These are phyloP conservation scores for Echiichthys vipera DNA, from an alignment of 2,797 vertebrate species.

Conservation along the genomic window DNA sequence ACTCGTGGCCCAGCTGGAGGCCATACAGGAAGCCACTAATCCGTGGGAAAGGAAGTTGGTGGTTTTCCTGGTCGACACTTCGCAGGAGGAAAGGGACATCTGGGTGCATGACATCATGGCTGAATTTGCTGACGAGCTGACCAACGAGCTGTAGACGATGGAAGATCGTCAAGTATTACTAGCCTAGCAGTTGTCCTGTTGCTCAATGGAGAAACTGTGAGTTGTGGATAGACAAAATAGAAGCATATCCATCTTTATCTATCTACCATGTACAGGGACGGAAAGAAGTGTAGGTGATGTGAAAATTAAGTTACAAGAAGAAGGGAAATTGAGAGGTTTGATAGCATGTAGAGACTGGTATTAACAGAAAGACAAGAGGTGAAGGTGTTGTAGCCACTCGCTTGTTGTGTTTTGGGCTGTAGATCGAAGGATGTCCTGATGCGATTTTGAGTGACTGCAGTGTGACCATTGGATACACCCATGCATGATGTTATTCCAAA, in stretches of 20 bases:
- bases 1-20: constrained; percentile 93
- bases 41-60: constrained; percentile 93
- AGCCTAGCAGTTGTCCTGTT: constrained; percentile 9
- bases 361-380: constrained; percentile 8
- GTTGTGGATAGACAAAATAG: constrained; percentile 27
- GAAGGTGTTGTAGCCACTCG: constrained; percentile 24
- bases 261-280: constrained; percentile 25
- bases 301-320: background rate
- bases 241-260: constrained; percentile 37
- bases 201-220: constrained; percentile 5
- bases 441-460: constrained; percentile 62
- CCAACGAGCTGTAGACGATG: constrained; percentile 68
- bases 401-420: constrained; percentile 44
- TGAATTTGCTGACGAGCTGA: constrained; percentile 88
- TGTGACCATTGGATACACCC: constrained; percentile 38
- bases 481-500: constrained; percentile 41
- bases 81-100: constrained; percentile 91
- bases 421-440: constrained; percentile 45
- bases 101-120: constrained; percentile 99
- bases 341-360: constrained; percentile 8
- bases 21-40: constrained; percentile 84
- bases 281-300: constrained; percentile 3
- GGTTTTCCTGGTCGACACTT: constrained; percentile 95
- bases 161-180: background rate
- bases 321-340: constrained; percentile 11